Evolutionary conservation across 2,888 invertebrate species (phyloP).

Genomic region (Ennomos quercinarius): DNA sequence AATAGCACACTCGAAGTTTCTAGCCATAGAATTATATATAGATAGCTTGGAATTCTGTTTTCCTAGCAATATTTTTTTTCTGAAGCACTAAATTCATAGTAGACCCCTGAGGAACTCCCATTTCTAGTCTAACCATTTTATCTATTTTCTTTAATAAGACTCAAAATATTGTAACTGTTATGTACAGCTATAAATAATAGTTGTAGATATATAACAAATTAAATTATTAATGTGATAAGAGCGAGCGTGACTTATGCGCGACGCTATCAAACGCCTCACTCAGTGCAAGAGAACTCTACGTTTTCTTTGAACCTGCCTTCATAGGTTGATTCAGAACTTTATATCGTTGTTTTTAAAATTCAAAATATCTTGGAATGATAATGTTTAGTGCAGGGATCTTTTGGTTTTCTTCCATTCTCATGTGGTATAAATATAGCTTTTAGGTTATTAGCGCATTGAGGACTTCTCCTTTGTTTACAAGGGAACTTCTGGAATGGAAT

Average conservation of each 20-base stretch:
- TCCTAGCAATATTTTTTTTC: too few relatives aligned
- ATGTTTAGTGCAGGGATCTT: neutral
- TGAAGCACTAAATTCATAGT: neutral
- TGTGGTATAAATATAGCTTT: slow-evolving; percentile 1
- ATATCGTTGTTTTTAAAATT: neutral
- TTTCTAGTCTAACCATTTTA: neutral
- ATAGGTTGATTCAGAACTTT: neutral
- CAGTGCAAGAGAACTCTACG: neutral
- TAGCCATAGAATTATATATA: too few relatives aligned
- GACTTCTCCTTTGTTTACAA: slow-evolving; percentile 6
- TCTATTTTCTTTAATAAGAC: neutral
- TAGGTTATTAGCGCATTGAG: slow-evolving; percentile 1
- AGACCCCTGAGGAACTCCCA: slow-evolving; percentile 1
- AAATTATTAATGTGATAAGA: neutral
- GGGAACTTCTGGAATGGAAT: neutral
- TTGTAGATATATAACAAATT: neutral
- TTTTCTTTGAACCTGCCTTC: neutral
- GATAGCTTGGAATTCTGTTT: too few relatives aligned
- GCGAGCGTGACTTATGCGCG: neutral
- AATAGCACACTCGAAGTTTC: too few relatives aligned
- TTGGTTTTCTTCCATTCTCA: slow-evolving; percentile 9
- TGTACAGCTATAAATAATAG: too few relatives aligned
- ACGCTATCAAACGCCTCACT: slow-evolving; percentile 9
- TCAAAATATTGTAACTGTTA: too few relatives aligned
- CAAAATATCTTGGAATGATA: neutral